These are phyloP conservation scores for Pseudonaja textilis DNA, from an alignment of 2,113 vertebrate species.

Conservation along the genomic window DNA sequence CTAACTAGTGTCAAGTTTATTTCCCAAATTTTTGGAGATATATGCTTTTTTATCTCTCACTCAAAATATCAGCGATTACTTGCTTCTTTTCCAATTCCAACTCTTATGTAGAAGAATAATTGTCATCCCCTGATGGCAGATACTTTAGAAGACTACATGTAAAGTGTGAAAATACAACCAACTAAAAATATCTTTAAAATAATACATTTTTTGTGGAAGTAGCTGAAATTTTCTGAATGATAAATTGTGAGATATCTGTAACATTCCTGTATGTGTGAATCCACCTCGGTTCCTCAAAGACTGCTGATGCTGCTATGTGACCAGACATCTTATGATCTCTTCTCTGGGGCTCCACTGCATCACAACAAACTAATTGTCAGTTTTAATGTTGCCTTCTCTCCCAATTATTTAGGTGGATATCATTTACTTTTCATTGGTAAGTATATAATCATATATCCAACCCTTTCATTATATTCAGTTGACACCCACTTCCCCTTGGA, in stretches of 20 bases:
- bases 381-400: constrained; percentile 7
- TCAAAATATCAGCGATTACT: background rate
- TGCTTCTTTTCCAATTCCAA: background rate
- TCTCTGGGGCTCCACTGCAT: background rate
- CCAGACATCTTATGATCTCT: background rate
- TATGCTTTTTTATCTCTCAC: background rate
- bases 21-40: background rate
- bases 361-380: constrained; percentile 17
- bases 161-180: background rate
- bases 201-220: background rate
- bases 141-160: background rate
- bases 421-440: background rate
- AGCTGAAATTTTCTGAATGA: background rate
- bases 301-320: background rate
- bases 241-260: background rate
- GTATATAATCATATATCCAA: constrained; percentile 1
- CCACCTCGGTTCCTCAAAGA: background rate
- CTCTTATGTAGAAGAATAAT: background rate
- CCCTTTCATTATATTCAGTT: constrained; percentile 44
- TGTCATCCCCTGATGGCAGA: background rate
- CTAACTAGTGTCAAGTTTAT: background rate
- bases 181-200: background rate
- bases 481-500: constrained; percentile 8
- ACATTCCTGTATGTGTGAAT: background rate
- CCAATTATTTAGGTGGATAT: background rate